These are phyloP conservation scores for Aurelia sp. DNA, from an alignment of 30 jellyfish, hydroid and myxozoan species.

Conservation along the genomic window DNA sequence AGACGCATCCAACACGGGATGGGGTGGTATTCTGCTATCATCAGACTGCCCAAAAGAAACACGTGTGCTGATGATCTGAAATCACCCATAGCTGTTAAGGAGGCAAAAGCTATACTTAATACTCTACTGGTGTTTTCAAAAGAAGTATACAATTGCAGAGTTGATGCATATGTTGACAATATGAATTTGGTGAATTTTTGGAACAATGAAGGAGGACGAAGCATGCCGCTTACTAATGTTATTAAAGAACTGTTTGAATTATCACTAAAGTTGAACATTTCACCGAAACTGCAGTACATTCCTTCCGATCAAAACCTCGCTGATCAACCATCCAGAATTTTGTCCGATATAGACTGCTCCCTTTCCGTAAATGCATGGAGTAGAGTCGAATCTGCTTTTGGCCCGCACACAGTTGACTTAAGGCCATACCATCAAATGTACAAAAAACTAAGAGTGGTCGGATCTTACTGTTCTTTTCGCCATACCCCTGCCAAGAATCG, in stretches of 20 bases:
- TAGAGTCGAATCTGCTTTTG: not conserved
- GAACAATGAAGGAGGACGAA: conserved; percentile 16
- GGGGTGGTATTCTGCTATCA: too few relatives aligned
- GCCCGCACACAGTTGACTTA: conserved; percentile 10
- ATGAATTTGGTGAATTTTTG: not conserved
- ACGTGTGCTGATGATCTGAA: not conserved
- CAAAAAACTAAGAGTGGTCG: not conserved
- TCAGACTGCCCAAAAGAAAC: too few relatives aligned
- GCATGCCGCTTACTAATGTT: conserved; percentile 3
- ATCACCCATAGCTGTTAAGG: conserved; percentile 3
- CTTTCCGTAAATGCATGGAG: conserved; percentile 8
- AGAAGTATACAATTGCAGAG: not conserved
- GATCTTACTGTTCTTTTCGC: not conserved
- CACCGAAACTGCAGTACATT: not conserved
- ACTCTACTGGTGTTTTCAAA: not conserved
- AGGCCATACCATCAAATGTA: conserved; percentile 24
- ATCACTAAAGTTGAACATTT: not conserved
- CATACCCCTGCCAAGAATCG: too few relatives aligned
- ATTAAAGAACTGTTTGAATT: conserved; percentile 2
- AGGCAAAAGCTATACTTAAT: conserved; percentile 1
- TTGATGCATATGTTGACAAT: not conserved
- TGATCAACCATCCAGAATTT: not conserved
- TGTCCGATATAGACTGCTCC: conserved; percentile 14
- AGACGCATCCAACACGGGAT: too few relatives aligned
- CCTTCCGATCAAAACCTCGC: not conserved